Conservation (phyloP, 2,113 vertebrate species). For the Cyanoramphus novaezelandiae region DNA sequence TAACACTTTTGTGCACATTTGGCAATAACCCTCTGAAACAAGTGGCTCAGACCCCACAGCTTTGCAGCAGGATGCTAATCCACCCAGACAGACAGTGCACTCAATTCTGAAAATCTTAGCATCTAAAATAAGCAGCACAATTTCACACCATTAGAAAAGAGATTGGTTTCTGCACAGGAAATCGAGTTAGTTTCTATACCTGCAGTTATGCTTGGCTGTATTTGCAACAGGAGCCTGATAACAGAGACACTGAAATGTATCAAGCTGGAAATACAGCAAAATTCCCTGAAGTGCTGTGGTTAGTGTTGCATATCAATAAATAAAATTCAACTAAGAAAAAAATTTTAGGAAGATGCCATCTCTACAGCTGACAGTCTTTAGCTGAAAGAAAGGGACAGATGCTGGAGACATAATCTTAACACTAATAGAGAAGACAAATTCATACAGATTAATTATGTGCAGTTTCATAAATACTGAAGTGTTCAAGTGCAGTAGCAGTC, state of each 20-base stretch:
- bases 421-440: not conserved
- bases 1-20: not conserved
- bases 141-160: not conserved
- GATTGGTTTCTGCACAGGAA: not conserved
- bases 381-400: not conserved
- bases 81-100: not conserved
- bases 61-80: not conserved
- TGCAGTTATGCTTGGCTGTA: not conserved
- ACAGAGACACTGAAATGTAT: not conserved
- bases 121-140: not conserved
- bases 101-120: not conserved
- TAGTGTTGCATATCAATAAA: not conserved
- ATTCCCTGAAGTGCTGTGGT: not conserved
- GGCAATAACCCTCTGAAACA: not conserved
- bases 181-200: not conserved
- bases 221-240: not conserved
- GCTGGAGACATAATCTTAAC: not conserved
- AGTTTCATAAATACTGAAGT: not conserved
- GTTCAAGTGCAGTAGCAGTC: not conserved
- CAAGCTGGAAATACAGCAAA: not conserved
- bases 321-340: not conserved
- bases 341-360: not conserved
- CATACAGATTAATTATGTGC: not conserved
- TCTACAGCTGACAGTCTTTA: not conserved
- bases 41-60: fast-evolving